phyloP scores from a whole-genome alignment of 2,888 invertebrate species.

The Mechanitis mazaeus region DNA sequence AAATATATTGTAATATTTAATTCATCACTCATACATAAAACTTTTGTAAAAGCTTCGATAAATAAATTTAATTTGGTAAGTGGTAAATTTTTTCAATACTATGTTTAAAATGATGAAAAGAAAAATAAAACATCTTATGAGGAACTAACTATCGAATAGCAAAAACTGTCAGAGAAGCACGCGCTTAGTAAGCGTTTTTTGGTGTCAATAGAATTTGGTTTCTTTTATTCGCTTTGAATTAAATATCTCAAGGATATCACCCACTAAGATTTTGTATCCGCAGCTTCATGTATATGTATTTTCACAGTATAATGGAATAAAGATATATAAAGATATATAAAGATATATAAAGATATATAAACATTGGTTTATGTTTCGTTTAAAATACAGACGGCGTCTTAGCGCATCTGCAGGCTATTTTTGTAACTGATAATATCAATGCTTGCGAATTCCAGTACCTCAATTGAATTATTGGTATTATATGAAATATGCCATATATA shows the following conservation, averaged over 20 bases:
- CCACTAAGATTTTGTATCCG: neutral
- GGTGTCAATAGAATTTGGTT: slow-evolving; percentile 13
- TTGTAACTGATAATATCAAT: slow-evolving; percentile 4
- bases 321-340: too few relatives aligned
- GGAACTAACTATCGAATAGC: slow-evolving; percentile 1
- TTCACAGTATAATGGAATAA: neutral
- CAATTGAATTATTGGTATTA: neutral
- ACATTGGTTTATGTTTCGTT: slow-evolving; percentile 1
- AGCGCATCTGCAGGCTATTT: slow-evolving; percentile 4
- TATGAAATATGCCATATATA: neutral
- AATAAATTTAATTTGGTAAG: too few relatives aligned
- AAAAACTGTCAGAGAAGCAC: slow-evolving; percentile 21
- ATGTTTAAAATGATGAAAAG: too few relatives aligned
- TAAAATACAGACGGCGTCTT: neutral
- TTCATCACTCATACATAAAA: too few relatives aligned
- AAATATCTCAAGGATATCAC: slow-evolving; percentile 14
- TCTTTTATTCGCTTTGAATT: slow-evolving; percentile 15
- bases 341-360: too few relatives aligned
- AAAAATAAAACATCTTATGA: too few relatives aligned
- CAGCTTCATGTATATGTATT: neutral
- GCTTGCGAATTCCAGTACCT: slow-evolving; percentile 3
- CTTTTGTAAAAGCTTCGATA: too few relatives aligned
- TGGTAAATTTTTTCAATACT: too few relatives aligned
- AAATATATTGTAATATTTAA: too few relatives aligned
- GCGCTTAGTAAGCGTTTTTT: slow-evolving; percentile 23